These are phyloP conservation scores for Thamnophis sirtalis DNA, from an alignment of 2,113 vertebrate species.

Conservation along the genomic window DNA sequence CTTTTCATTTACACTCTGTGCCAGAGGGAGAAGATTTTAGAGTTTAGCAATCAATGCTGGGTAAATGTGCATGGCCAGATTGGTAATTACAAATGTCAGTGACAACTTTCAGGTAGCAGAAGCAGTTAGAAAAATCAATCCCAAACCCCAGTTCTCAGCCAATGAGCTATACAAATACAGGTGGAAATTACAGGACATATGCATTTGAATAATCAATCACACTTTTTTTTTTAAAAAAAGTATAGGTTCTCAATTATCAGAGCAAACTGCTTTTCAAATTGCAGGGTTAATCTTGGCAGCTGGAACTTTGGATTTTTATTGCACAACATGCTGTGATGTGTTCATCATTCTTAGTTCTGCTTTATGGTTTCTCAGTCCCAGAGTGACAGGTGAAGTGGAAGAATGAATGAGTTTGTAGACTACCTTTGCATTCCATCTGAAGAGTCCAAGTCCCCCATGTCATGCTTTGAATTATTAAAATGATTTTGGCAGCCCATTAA, in stretches of 20 bases:
- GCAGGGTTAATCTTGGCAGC: not conserved
- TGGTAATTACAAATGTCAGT: not conserved
- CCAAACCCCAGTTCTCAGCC: not conserved
- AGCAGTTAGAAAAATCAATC: not conserved
- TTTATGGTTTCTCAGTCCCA: not conserved
- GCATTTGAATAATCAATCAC: not conserved
- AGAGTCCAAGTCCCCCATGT: not conserved
- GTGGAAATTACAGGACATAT: not conserved
- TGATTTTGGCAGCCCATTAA: not conserved
- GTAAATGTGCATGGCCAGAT: not conserved
- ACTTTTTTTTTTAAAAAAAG: not conserved
- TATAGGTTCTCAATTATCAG: not conserved
- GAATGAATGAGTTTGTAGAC: not conserved
- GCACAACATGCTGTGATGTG: not conserved
- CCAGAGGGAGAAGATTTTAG: not conserved
- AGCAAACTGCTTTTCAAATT: not conserved
- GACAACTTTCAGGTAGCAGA: not conserved
- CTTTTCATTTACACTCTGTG: not conserved
- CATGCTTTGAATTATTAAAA: not conserved
- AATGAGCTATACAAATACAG: not conserved
- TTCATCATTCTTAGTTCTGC: not conserved
- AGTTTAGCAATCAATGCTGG: not conserved
- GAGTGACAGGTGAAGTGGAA: not conserved
- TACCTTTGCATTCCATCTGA: accelerated
- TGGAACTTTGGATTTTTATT: not conserved